A percentile compares a stretch with the other conserved stretches of the same genome.
Conservation (phyloP, 2,888 invertebrate genomes). For the Alloscopus bannaensis region DNA sequence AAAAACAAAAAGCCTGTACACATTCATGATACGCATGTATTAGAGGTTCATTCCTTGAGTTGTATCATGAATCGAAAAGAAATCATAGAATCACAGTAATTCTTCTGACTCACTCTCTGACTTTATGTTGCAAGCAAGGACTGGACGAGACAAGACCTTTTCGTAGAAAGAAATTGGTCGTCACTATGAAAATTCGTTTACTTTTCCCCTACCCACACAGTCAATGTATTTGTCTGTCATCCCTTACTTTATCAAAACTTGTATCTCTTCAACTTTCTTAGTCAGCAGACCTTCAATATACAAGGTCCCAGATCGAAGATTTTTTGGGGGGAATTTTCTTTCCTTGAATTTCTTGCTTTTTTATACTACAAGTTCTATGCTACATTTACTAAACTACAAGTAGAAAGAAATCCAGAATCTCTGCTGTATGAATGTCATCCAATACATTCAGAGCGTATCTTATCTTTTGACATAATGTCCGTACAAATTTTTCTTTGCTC, state of each 20-base stretch:
- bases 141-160: background rate
- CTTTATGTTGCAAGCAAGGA: conserved; percentile 10
- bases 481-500: conserved; percentile 34
- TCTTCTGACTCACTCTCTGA: background rate
- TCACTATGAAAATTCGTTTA: background rate
- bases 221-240: conserved; percentile 18
- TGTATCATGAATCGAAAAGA: conserved; percentile 17
- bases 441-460: conserved; percentile 22
- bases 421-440: conserved; percentile 26
- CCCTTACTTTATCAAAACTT: conserved; percentile 25
- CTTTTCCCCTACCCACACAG: too few relatives aligned
- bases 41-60: conserved; percentile 11
- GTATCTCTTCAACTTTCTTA: conserved; percentile 10
- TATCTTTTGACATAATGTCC: conserved; percentile 35
- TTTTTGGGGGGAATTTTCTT: conserved; percentile 29
- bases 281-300: too few relatives aligned
- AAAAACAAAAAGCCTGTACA: conserved; percentile 8
- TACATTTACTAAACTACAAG: background rate
- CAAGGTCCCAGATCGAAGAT: conserved; percentile 14
- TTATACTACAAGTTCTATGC: background rate
- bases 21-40: conserved; percentile 14
- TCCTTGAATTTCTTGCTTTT: conserved; percentile 2
- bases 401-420: background rate
- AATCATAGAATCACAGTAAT: conserved; percentile 12
- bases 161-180: background rate